phyloP scores from a whole-genome alignment of 2,888 invertebrate genomes.

The Altica lythri region DNA sequence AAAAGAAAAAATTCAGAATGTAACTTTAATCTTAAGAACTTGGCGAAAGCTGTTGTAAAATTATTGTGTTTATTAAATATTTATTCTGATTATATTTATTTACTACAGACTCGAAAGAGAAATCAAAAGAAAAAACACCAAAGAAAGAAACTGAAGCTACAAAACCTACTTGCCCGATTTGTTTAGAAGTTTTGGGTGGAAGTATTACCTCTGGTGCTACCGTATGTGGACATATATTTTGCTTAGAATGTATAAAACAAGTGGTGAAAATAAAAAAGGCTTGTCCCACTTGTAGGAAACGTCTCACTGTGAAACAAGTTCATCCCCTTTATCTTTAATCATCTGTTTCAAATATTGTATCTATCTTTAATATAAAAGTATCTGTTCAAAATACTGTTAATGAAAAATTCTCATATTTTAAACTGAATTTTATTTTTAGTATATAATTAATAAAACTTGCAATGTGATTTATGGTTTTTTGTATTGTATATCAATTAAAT shows the following conservation, averaged over 20 bases:
- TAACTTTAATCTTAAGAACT: background rate
- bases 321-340: slow-evolving; percentile 27
- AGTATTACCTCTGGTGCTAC: slow-evolving; percentile 18
- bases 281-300: slow-evolving; percentile 27
- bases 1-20: background rate
- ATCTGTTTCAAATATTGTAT: too few species aligned
- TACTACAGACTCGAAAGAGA: slow-evolving; percentile 7
- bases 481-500: too few species aligned
- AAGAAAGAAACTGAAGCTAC: too few species aligned
- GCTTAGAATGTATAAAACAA: slow-evolving; percentile 16
- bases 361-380: too few species aligned
- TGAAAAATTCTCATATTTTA: too few species aligned
- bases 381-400: too few species aligned
- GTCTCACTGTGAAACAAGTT: slow-evolving; percentile 20
- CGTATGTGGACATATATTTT: slow-evolving; percentile 27
- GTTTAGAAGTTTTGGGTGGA: slow-evolving; percentile 18
- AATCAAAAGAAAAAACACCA: slow-evolving; percentile 15
- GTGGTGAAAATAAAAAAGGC: slow-evolving; percentile 14
- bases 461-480: too few species aligned
- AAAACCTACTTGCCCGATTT: slow-evolving; percentile 24
- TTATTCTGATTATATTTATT: background rate
- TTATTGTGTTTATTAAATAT: background rate
- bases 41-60: background rate
- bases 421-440: too few species aligned
- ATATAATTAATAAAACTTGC: too few species aligned